Evolutionary conservation across 2,113 vertebrate genomes (phyloP).

Genomic region (Rhegmatorhina hoffmannsi): DNA sequence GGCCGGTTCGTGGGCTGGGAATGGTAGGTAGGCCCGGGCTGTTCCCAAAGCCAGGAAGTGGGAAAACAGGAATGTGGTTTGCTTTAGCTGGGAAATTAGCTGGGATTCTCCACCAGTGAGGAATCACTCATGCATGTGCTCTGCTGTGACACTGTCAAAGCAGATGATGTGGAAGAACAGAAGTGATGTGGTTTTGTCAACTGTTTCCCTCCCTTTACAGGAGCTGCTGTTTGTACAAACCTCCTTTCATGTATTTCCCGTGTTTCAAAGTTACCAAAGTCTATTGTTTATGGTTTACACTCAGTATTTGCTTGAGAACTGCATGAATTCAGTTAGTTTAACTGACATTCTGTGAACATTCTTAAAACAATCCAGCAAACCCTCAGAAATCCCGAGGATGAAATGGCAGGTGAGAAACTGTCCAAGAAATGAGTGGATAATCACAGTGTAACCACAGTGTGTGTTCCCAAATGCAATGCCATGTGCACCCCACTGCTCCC

Average conservation of each 20-base stretch:
- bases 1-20: constrained; percentile 19
- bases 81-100: constrained; percentile 53
- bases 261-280: not conserved
- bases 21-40: not conserved
- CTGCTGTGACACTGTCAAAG: constrained; percentile 13
- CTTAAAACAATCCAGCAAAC: not conserved
- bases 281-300: not conserved
- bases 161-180: not conserved
- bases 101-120: constrained; percentile 36
- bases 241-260: not conserved
- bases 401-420: not conserved
- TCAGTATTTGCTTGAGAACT: not conserved
- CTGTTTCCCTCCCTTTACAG: not conserved
- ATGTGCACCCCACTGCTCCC: not conserved
- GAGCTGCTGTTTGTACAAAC: constrained; percentile 33
- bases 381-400: not conserved
- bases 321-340: not conserved
- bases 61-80: constrained; percentile 65
- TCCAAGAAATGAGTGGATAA: not conserved
- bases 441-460: rapidly evolving
- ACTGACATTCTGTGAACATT: not conserved
- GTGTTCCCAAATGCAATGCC: not conserved
- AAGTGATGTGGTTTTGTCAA: constrained; percentile 19
- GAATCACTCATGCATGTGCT: constrained; percentile 1
- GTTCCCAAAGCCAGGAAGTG: constrained; percentile 59